These are phyloP conservation scores for Sitta carolinensis DNA, from an alignment of 2,797 vertebrate genomes.

Conservation along the genomic window DNA sequence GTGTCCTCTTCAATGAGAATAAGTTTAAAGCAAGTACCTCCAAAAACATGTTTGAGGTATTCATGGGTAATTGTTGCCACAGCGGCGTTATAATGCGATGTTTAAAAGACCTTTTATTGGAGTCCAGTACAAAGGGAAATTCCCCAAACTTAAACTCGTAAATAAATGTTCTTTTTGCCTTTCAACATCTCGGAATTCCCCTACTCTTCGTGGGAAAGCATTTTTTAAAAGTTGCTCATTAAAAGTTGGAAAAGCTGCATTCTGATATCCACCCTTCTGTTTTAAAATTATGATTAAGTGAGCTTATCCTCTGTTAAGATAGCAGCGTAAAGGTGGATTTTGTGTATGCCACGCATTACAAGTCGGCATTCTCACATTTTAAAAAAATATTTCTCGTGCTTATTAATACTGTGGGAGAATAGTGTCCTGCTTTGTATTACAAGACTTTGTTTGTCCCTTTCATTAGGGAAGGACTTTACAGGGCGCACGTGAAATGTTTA, in stretches of 20 bases:
- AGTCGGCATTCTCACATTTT: not conserved
- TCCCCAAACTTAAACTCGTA: not conserved
- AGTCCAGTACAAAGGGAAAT: not conserved
- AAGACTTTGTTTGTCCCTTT: too few relatives aligned
- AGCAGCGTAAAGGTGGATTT: not conserved
- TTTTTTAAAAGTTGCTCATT: not conserved
- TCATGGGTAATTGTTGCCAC: not conserved
- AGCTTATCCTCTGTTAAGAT: not conserved
- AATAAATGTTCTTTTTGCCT: not conserved
- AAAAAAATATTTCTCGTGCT: not conserved
- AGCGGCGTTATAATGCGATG: not conserved
- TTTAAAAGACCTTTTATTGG: not conserved
- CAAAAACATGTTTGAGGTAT: not conserved
- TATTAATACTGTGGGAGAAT: not conserved
- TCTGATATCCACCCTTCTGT: not conserved
- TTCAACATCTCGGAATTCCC: conserved; percentile 2
- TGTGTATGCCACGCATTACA: not conserved
- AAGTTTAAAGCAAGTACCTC: not conserved
- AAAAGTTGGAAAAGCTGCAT: not conserved
- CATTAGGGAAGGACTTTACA: not conserved
- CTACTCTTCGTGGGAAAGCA: not conserved
- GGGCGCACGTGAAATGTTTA: not conserved
- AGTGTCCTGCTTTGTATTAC: fast-evolving
- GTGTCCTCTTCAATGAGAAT: fast-evolving
- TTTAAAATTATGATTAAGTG: not conserved